phyloP scores from a whole-genome alignment of 2,113 vertebrate species.

The Barbus barbus region DNA sequence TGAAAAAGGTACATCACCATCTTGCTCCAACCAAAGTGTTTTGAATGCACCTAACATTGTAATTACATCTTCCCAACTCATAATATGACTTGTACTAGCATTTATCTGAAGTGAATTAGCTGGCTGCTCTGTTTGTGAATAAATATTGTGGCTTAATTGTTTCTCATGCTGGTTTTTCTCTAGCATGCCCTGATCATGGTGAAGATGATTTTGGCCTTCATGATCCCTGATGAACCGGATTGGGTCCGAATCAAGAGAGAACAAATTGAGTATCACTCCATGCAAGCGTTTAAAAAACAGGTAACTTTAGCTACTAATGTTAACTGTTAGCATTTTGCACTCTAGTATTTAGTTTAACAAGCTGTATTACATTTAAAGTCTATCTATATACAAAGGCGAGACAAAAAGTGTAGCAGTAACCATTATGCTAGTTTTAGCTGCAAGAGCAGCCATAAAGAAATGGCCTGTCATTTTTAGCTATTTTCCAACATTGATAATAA shows the following conservation, averaged over 20 bases:
- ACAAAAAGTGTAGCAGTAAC: neutral
- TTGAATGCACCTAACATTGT: neutral
- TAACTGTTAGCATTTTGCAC: neutral
- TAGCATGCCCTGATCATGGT: slow-evolving; percentile 76
- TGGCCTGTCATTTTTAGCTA: too few relatives aligned
- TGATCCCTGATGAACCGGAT: slow-evolving; percentile 78
- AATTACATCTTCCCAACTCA: neutral
- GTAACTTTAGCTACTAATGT: slow-evolving; percentile 50
- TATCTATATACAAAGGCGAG: neutral
- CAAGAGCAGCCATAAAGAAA: neutral
- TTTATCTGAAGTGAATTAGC: slow-evolving; percentile 7
- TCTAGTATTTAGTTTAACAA: neutral
- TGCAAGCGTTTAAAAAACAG: slow-evolving; percentile 75
- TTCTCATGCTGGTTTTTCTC: neutral
- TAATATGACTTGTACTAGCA: neutral
- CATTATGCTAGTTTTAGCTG: neutral
- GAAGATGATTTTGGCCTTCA: slow-evolving; percentile 71
- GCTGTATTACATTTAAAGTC: too few relatives aligned
- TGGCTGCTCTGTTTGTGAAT: neutral
- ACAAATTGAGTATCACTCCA: slow-evolving; percentile 73
- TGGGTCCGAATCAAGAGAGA: slow-evolving; percentile 75
- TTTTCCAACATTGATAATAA: neutral
- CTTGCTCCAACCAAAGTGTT: neutral
- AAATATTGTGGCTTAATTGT: neutral
- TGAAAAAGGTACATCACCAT: neutral